These are phyloP conservation scores for Harpalus rubripes DNA, from an alignment of 2,888 invertebrate genomes.

Conservation along the genomic window DNA sequence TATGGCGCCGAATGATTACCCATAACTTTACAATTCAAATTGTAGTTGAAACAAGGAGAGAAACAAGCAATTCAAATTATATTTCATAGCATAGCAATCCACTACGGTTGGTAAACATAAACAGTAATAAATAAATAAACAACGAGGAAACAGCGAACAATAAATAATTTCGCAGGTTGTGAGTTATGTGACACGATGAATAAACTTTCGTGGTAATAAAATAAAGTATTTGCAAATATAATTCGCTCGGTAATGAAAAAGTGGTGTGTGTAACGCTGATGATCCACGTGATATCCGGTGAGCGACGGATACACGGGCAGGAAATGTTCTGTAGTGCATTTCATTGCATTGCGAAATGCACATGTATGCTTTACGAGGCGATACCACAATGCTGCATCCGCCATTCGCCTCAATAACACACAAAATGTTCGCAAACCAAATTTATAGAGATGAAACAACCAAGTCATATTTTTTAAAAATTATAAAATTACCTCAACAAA, in stretches of 20 bases:
- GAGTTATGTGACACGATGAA: conserved; percentile 10
- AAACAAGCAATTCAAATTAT: too few species aligned
- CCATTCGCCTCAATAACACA: conserved; percentile 27
- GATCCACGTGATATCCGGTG: conserved; percentile 55
- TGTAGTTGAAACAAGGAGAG: too few species aligned
- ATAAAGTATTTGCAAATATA: conserved; percentile 45
- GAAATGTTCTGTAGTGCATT: conserved; percentile 59
- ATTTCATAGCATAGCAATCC: too few species aligned
- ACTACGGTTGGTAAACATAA: background rate
- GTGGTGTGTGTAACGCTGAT: background rate
- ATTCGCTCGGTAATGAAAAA: conserved; percentile 20
- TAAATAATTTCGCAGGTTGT: conserved; percentile 10
- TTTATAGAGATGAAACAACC: background rate
- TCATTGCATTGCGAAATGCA: conserved; percentile 47
- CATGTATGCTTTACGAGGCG: conserved; percentile 59
- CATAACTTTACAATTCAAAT: too few species aligned
- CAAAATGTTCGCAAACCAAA: background rate
- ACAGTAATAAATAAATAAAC: conserved; percentile 13
- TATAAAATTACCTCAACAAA: too few species aligned
- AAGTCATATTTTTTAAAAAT: too few species aligned
- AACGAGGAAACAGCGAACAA: conserved; percentile 9
- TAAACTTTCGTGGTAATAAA: conserved; percentile 36
- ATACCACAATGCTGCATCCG: conserved; percentile 60
- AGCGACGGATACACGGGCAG: conserved; percentile 50
- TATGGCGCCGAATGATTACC: too few species aligned